phyloP scores from a whole-genome alignment of 2,113 vertebrate species.

The Sturnus vulgaris region DNA sequence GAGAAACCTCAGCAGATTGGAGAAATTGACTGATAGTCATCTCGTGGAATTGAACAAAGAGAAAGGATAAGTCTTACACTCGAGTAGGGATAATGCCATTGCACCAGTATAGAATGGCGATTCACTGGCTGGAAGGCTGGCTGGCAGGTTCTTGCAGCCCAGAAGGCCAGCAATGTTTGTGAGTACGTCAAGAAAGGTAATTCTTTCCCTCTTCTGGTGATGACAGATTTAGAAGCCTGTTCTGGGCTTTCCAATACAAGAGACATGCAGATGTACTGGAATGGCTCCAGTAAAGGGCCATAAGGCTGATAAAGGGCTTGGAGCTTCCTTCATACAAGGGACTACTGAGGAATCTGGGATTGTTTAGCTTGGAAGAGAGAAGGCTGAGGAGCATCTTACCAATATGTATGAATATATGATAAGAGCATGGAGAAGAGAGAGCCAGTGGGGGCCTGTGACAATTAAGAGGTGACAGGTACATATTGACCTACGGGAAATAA shows the following conservation, averaged over 20 bases:
- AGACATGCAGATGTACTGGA: neutral
- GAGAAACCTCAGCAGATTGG: neutral
- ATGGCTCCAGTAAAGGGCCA: neutral
- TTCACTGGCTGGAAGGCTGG: neutral
- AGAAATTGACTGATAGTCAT: neutral
- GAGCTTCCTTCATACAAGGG: neutral
- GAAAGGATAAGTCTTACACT: neutral
- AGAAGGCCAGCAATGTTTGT: neutral
- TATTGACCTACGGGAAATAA: neutral
- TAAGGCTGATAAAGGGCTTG: neutral
- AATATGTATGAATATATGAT: neutral
- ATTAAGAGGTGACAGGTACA: neutral
- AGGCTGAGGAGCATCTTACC: neutral
- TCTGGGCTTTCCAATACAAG: neutral
- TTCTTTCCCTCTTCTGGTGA: neutral
- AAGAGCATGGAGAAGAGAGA: neutral
- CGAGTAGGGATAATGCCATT: fast-evolving
- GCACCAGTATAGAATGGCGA: neutral
- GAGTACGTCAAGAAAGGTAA: neutral
- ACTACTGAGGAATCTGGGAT: neutral
- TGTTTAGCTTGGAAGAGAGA: neutral
- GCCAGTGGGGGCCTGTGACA: neutral
- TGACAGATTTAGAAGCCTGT: neutral
- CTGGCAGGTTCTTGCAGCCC: neutral
- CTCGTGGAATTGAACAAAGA: neutral